These are phyloP conservation scores for Digitonthophagus gazella DNA, from an alignment of 2,888 invertebrate genomes.

Conservation along the genomic window DNA sequence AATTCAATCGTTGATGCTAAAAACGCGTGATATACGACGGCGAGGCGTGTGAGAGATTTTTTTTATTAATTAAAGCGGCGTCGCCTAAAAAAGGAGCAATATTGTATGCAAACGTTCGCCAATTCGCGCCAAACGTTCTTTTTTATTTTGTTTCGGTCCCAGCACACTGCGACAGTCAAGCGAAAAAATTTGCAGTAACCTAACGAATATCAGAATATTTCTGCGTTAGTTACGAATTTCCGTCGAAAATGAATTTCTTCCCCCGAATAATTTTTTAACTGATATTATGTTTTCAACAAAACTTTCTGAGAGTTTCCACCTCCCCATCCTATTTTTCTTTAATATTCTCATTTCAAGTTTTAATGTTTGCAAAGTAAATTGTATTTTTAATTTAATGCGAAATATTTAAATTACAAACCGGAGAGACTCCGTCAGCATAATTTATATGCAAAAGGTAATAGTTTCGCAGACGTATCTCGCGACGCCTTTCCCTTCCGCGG, in stretches of 20 bases:
- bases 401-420: constrained; percentile 28
- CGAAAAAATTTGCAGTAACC: not conserved
- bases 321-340: constrained; percentile 25
- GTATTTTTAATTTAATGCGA: constrained; percentile 37
- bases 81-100: constrained; percentile 25
- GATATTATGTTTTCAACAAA: constrained; percentile 25
- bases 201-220: not conserved
- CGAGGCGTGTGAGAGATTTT: constrained; percentile 18
- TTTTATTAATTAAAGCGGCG: constrained; percentile 28
- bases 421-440: constrained; percentile 17
- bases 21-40: constrained; percentile 35
- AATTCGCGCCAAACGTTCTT: constrained; percentile 2
- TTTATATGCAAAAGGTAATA: constrained; percentile 29
- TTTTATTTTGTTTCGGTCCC: constrained; percentile 4
- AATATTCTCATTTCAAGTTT: constrained; percentile 32
- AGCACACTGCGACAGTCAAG: not conserved
- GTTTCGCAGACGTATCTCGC: constrained; percentile 15
- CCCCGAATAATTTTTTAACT: constrained; percentile 27
- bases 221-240: not conserved
- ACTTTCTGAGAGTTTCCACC: constrained; percentile 16
- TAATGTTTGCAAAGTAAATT: constrained; percentile 37
- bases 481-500: not conserved
- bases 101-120: constrained; percentile 16
- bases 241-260: not conserved
- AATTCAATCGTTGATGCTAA: constrained; percentile 43